Percentiles rank a stretch among this genome's conserved stretches.
Conservation (phyloP, 2,888 invertebrate species). For the Catocala nupta region DNA sequence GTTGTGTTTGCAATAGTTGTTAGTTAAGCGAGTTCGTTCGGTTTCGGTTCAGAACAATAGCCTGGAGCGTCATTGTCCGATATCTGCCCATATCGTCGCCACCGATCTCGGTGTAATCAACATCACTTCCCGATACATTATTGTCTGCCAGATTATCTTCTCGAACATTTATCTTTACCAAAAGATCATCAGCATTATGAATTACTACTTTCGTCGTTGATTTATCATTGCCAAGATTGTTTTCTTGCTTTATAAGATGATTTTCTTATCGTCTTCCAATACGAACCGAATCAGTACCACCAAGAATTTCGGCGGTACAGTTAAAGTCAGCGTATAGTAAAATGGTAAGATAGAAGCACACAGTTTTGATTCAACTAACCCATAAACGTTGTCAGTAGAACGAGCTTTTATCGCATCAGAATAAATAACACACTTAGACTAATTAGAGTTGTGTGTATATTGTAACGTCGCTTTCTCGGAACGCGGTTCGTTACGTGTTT, state of each 20-base stretch:
- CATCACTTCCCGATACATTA: conserved; percentile 33
- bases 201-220: conserved; percentile 25
- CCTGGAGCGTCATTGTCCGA: conserved; percentile 39
- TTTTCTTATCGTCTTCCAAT: conserved; percentile 13
- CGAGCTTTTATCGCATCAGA: conserved; percentile 53
- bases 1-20: conserved; percentile 19
- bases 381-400: conserved; percentile 41
- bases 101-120: conserved; percentile 42
- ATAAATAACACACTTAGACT: conserved; percentile 72
- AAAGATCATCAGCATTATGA: conserved; percentile 11
- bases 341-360: conserved; percentile 21
- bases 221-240: conserved; percentile 7
- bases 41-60: conserved; percentile 47
- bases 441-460: conserved; percentile 64
- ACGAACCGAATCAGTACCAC: conserved; percentile 1
- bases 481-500: conserved; percentile 67
- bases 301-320: conserved; percentile 6
- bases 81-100: conserved; percentile 42
- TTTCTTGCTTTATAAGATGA: conserved; percentile 2
- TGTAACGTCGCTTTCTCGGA: conserved; percentile 65
- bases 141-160: conserved; percentile 41
- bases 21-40: conserved; percentile 30
- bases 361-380: conserved; percentile 29
- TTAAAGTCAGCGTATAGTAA: conserved; percentile 9
- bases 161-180: conserved; percentile 22